phyloP scores from a whole-genome alignment of 2,797 vertebrate species.

The Lacerta viridis region DNA sequence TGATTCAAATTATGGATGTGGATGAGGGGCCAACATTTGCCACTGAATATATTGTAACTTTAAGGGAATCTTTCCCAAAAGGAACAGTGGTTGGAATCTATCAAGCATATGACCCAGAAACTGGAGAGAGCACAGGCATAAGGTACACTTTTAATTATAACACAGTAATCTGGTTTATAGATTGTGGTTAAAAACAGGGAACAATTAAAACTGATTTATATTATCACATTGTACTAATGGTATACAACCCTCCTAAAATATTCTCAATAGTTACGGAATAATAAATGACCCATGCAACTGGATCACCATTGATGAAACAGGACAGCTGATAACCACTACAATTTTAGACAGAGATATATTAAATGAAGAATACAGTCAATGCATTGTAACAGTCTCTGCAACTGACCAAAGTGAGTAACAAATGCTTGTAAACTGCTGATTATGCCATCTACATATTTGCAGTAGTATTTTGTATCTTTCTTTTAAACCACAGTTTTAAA shows the following conservation, averaged over 20 bases:
- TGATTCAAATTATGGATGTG: constrained; percentile 78
- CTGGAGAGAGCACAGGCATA: constrained; percentile 83
- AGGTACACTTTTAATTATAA: constrained; percentile 74
- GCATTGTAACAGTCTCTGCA: constrained; percentile 80
- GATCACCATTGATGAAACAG: constrained; percentile 84
- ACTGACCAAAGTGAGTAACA: constrained; percentile 80
- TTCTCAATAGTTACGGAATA: constrained; percentile 72
- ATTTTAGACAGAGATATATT: constrained; percentile 87
- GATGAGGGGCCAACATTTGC: constrained; percentile 91
- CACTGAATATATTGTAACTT: constrained; percentile 68
- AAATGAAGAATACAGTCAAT: constrained; percentile 80
- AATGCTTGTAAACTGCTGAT: constrained; percentile 12
- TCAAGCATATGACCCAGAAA: constrained; percentile 88
- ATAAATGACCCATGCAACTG: constrained; percentile 77
- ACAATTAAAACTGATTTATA: not conserved
- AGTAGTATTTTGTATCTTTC: not conserved
- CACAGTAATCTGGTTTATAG: constrained; percentile 4
- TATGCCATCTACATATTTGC: not conserved
- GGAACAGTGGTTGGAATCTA: constrained; percentile 83
- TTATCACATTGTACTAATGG: fast-evolving
- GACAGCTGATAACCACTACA: constrained; percentile 85
- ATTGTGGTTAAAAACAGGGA: not conserved
- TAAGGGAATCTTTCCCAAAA: constrained; percentile 83
- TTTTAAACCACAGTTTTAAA: not conserved
- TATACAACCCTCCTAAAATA: not conserved